A percentile compares a stretch with the other conserved stretches of the same genome.
Evolutionary conservation across 2,888 invertebrate genomes (phyloP).

Genomic region (Melanchra persicariae): DNA sequence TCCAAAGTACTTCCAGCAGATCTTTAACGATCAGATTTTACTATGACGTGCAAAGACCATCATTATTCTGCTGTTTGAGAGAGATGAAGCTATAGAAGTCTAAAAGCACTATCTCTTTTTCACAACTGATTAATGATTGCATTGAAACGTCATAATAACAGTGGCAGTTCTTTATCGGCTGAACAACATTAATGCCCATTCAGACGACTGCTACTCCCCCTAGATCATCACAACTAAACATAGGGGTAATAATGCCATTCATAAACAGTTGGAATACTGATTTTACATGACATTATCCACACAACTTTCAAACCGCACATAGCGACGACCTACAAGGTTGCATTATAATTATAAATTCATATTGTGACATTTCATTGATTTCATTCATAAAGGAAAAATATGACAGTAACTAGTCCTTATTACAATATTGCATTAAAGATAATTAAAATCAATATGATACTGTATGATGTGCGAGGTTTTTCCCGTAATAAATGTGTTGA

Average conservation of each 20-base stretch:
- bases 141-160: too few relatives aligned
- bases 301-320: slow-evolving; percentile 42
- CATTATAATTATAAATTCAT: slow-evolving; percentile 39
- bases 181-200: not conserved
- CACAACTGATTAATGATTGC: too few relatives aligned
- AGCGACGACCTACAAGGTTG: slow-evolving; percentile 21
- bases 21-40: too few relatives aligned
- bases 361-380: slow-evolving; percentile 48
- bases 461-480: slow-evolving; percentile 32
- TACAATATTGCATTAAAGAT: slow-evolving; percentile 21
- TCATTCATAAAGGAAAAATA: slow-evolving; percentile 42
- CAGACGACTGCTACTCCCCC: slow-evolving; percentile 1
- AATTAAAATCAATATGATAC: slow-evolving; percentile 27
- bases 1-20: too few relatives aligned
- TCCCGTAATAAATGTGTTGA: slow-evolving; percentile 17
- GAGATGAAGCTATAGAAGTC: too few relatives aligned
- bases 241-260: not conserved
- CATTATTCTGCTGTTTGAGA: too few relatives aligned
- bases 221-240: not conserved
- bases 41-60: too few relatives aligned
- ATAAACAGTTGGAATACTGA: not conserved
- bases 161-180: not conserved
- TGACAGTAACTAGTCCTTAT: slow-evolving; percentile 13
- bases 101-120: too few relatives aligned
- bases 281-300: slow-evolving; percentile 14